Evolutionary conservation across 2,888 invertebrate genomes (phyloP).

Genomic region (Polietes domitor): DNA sequence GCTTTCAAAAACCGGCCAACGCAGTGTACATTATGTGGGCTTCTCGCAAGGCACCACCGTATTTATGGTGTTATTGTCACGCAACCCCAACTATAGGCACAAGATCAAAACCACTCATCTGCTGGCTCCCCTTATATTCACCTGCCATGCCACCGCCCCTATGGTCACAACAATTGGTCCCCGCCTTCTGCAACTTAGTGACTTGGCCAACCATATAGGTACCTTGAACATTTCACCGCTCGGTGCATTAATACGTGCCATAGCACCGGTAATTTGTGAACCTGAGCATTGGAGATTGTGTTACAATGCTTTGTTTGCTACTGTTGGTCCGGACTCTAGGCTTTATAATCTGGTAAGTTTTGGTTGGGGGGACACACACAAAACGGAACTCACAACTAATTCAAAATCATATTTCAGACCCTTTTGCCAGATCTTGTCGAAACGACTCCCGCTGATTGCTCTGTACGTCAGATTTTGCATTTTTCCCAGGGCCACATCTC

Average conservation of each 20-base stretch:
- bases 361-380: too few relatives aligned
- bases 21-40: slow-evolving; percentile 68
- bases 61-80: slow-evolving; percentile 68
- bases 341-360: not conserved
- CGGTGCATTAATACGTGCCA: not conserved
- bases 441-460: slow-evolving; percentile 70
- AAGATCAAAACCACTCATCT: slow-evolving; percentile 69
- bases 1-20: slow-evolving; percentile 51
- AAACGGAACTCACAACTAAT: not conserved
- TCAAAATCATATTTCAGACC: not conserved
- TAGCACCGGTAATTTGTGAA: not conserved
- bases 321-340: not conserved
- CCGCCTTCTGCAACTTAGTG: not conserved
- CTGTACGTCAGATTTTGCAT: slow-evolving; percentile 69
- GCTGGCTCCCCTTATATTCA: slow-evolving; percentile 72
- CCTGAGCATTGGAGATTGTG: not conserved
- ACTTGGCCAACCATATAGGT: not conserved
- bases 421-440: not conserved
- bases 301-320: not conserved
- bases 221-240: not conserved
- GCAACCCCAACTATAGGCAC: slow-evolving; percentile 68
- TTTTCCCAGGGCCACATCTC: slow-evolving; percentile 68
- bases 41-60: slow-evolving; percentile 71
- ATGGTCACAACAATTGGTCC: not conserved
- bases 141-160: slow-evolving; percentile 76